Percentiles rank a stretch among this genome's conserved stretches.
Evolutionary conservation across 37 sponge, comb jelly and placozoan species (phyloP).

Genomic region (Beroe forskalii): DNA sequence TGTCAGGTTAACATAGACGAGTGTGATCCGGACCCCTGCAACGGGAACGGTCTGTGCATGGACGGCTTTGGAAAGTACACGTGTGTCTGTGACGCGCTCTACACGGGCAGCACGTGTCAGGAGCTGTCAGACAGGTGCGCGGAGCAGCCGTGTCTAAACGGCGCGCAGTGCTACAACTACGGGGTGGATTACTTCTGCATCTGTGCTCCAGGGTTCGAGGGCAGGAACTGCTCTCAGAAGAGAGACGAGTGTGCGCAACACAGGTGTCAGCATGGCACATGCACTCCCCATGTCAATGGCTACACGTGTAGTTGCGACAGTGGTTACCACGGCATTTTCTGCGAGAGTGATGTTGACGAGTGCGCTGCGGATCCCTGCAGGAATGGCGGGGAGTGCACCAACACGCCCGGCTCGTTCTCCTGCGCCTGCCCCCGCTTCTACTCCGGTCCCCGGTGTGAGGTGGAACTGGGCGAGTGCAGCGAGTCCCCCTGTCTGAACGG

Average conservation of each 20-base stretch:
- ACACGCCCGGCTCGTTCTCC: not conserved
- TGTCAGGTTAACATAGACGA: slow-evolving; percentile 31
- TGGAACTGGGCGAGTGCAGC: slow-evolving; percentile 1
- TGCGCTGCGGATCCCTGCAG: slow-evolving; percentile 17
- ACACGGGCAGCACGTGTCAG: slow-evolving; percentile 9
- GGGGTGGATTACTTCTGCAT: slow-evolving; percentile 57
- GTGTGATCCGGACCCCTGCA: slow-evolving; percentile 19
- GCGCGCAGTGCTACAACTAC: slow-evolving; percentile 34
- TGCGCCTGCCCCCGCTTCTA: slow-evolving; percentile 12
- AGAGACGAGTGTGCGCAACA: slow-evolving; percentile 41
- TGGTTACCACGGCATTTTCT: slow-evolving; percentile 10
- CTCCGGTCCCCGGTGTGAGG: slow-evolving; percentile 28
- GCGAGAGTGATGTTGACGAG: slow-evolving; percentile 65
- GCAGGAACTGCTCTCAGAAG: slow-evolving; percentile 2
- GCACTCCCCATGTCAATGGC: not conserved
- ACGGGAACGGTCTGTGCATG: slow-evolving; percentile 47
- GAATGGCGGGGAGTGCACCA: slow-evolving; percentile 26
- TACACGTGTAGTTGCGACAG: not conserved
- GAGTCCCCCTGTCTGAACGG: slow-evolving; percentile 7
- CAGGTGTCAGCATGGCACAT: slow-evolving; percentile 17
- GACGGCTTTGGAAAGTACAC: slow-evolving; percentile 12
- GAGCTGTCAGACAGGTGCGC: slow-evolving; percentile 11
- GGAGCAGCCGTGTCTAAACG: slow-evolving; percentile 53
- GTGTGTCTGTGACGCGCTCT: slow-evolving; percentile 54
- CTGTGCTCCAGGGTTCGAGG: slow-evolving; percentile 58